Conservation (phyloP, 2,888 invertebrate genomes). For the Drosophila limbata region DNA sequence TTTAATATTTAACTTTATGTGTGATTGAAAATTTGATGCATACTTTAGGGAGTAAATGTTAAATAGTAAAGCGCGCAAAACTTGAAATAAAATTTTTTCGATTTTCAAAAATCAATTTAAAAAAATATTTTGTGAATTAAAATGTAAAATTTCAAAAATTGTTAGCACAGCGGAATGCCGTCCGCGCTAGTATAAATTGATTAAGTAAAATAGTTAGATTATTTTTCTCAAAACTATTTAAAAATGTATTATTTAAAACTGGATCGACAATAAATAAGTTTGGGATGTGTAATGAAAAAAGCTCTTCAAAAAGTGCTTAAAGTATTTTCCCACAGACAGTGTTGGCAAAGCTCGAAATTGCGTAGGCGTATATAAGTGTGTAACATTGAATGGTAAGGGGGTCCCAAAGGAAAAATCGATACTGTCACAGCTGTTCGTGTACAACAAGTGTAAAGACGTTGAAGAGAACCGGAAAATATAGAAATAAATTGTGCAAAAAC, state of each 20-base stretch:
- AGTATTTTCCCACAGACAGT: slow-evolving; percentile 24
- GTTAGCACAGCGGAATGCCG: too few relatives aligned
- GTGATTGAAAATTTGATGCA: neutral
- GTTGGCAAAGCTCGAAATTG: slow-evolving; percentile 21
- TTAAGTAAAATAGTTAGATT: too few relatives aligned
- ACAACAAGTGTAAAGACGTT: slow-evolving; percentile 70
- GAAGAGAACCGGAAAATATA: slow-evolving; percentile 41
- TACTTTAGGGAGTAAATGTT: neutral
- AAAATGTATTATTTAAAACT: neutral
- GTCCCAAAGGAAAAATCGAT: slow-evolving; percentile 67
- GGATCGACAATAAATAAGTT: neutral
- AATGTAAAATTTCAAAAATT: too few relatives aligned
- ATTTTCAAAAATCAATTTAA: too few relatives aligned
- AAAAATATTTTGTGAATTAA: too few relatives aligned
- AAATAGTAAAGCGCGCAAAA: too few relatives aligned
- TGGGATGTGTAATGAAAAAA: neutral
- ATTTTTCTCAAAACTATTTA: too few relatives aligned
- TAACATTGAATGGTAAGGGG: slow-evolving; percentile 1
- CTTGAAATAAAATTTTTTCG: too few relatives aligned
- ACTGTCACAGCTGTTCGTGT: slow-evolving; percentile 70
- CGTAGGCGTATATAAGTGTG: slow-evolving; percentile 1
- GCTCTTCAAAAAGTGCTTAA: slow-evolving; percentile 16
- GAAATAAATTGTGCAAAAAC: slow-evolving; percentile 3
- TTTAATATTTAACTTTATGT: neutral
- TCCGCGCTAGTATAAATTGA: too few relatives aligned